These are phyloP conservation scores for Trematomus loennbergii DNA, from an alignment of 2,113 vertebrate species.

Conservation along the genomic window DNA sequence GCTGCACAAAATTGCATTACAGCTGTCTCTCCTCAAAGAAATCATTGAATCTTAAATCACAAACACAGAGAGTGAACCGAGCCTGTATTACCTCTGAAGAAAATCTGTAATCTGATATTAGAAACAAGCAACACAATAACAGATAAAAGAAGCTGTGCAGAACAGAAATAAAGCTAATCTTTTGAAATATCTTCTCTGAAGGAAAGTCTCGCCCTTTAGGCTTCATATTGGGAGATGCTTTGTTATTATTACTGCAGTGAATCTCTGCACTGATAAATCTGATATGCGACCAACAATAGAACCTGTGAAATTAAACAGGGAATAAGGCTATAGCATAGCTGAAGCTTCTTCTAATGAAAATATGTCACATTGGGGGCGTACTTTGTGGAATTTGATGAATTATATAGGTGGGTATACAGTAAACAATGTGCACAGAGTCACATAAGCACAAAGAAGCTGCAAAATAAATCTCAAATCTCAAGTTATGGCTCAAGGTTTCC, in stretches of 20 bases:
- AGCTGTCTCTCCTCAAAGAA: background rate
- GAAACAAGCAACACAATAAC: conserved; percentile 26
- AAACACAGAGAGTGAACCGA: background rate
- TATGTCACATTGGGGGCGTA: background rate
- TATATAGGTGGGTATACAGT: background rate
- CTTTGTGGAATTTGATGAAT: conserved; percentile 30
- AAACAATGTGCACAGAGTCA: background rate
- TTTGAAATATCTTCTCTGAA: conserved; percentile 32
- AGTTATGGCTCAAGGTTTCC: background rate
- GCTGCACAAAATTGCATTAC: background rate
- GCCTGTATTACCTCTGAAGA: conserved; percentile 8
- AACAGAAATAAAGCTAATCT: conserved; percentile 50
- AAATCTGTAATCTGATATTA: conserved; percentile 48
- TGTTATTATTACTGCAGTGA: conserved; percentile 50
- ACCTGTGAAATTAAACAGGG: conserved; percentile 29
- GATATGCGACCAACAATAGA: conserved; percentile 8
- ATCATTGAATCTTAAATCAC: conserved; percentile 4
- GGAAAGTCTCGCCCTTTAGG: conserved; percentile 32
- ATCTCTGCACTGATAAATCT: conserved; percentile 28
- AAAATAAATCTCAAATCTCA: background rate
- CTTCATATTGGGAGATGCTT: conserved; percentile 35
- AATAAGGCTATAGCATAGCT: background rate
- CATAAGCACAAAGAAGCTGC: background rate
- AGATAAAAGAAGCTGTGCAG: conserved; percentile 40
- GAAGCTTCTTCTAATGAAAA: conserved; percentile 19